Base-by-base conservation (phyloP, 2,797 vertebrate genomes). In the Rhinoraja longicauda region DNA sequence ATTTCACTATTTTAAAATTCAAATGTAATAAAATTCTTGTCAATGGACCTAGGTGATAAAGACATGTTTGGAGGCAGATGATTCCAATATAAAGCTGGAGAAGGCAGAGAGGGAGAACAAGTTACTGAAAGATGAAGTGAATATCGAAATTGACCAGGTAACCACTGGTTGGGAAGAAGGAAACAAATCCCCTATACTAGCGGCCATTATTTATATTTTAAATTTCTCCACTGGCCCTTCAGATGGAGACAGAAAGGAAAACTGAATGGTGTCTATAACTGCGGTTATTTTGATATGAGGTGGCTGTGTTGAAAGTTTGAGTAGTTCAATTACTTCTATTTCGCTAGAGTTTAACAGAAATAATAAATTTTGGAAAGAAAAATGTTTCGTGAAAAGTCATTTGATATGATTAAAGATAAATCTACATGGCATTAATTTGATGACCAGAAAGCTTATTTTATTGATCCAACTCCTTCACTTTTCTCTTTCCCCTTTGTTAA, bases 51-150 rank as follows among this genome's bases (percentile, higher is more conserved):
- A 99, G 98, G 96, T 98, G 64, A 94, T 96, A 93, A 98, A 97
- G 94, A 97, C 97, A 4, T 96, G 95, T 29, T 94, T 96, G 0
- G 98, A 99, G 93, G 97, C 97, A 1, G 97, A 98, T 3, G 97
- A 98, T 19, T 96, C 97, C 93, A 94, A 96, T 7, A 93, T 96
- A 92, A 97, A 95, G 75, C 95, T 98, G 94, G 97, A 97, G 92
- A 95, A 94, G 93, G 97, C 95, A 0, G 97, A 98, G 86, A 95
- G 93, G 93, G 97, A 98, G 93, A 98, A 96, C 15, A 96, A 94
- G 94, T 93, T 92, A 0, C 93, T 97, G 24, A 97, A 95, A 78
- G 96, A 96, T 0, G 96, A 98, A 94, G 95, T 98, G 96, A 96
- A 96, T 93, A 96, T 95, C 79, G 97, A 98, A 94, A 94, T 98